Base-by-base conservation (phyloP, 1,140 invertebrate genomes). In the Drosophila neocordata region DNA sequence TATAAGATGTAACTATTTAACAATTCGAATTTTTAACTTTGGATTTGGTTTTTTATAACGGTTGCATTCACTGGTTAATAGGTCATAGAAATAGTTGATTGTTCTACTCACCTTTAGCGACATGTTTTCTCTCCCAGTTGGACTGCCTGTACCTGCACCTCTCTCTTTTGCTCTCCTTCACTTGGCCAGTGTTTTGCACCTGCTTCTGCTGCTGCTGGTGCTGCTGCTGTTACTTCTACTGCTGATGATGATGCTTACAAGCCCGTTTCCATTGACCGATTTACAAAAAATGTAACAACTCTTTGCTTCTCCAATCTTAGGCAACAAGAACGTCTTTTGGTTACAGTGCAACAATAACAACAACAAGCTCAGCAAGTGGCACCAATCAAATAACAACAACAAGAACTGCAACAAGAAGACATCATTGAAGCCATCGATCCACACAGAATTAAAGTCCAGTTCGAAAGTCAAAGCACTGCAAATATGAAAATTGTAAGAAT, bases 261-360 rank as follows among this genome's bases (percentile, higher is more conserved):
- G 82, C 79, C 79, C 79, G 83, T 87, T 87, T 88, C 82, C 82
- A 88, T 88, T 87, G 82, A 87, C 82, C 82, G 83, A 87, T 87
- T 87, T 85, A 75, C 59, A 62, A 85, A 62, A 85, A 78, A 53
- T 82, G 74, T 85, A 87, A 87, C 82, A 59, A 6, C 15, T 12
- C 81, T 65, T 70, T 38, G 56, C 71, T 68, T 57, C 63, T 44
- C 57, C 53, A 31, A 62, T 63, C 53, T 31, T 15, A 55, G 56
- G 51, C 78, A 27, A 68, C 79, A 27, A n/a, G 68, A 58, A 22
- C 60, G 44, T 52, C 76, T 79, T 72, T 52, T 44, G 51, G 58
- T 67, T 57, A 66, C 9, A 34, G 68, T 24, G 63, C 70, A 73
- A 62, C 41, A 52, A 34, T 15, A 56, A 24, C 34, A 35, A 59